These are phyloP conservation scores for Pipistrellus pygmaeus DNA, from an alignment of 2,797 vertebrate genomes.

Conservation along the genomic window DNA sequence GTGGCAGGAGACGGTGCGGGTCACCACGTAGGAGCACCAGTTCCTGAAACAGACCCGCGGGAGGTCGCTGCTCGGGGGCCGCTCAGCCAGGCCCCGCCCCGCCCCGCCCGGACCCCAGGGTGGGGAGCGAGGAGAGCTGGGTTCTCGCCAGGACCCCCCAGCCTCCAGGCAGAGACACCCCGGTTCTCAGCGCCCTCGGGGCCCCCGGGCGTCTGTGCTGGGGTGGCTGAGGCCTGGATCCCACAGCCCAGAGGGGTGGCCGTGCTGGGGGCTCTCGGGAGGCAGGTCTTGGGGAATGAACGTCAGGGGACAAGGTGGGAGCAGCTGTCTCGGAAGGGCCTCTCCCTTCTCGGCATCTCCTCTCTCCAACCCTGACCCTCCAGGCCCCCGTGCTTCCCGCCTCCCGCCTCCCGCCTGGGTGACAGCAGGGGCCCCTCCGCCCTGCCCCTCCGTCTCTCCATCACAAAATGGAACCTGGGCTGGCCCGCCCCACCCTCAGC, in stretches of 20 bases:
- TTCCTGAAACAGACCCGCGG: constrained; percentile 89
- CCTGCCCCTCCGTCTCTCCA: background rate
- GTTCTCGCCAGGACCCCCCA: background rate
- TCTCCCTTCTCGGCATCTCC: background rate
- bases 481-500: background rate
- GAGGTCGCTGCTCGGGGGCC: background rate
- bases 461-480: background rate
- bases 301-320: background rate
- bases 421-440: background rate
- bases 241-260: background rate
- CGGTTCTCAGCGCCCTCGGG: background rate
- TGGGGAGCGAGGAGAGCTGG: fast-evolving
- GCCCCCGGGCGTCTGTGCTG: background rate
- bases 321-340: too few species aligned
- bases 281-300: background rate
- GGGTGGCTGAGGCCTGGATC: background rate
- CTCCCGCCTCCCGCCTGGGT: background rate
- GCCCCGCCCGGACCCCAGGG: fast-evolving
- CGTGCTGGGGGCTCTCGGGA: background rate
- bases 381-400: background rate
- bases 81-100: background rate
- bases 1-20: constrained; percentile 94
- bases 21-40: constrained; percentile 96
- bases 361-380: background rate
- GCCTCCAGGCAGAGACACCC: background rate